These are phyloP conservation scores for Calameuta idolon DNA, from an alignment of 2,888 invertebrate species.

Conservation along the genomic window DNA sequence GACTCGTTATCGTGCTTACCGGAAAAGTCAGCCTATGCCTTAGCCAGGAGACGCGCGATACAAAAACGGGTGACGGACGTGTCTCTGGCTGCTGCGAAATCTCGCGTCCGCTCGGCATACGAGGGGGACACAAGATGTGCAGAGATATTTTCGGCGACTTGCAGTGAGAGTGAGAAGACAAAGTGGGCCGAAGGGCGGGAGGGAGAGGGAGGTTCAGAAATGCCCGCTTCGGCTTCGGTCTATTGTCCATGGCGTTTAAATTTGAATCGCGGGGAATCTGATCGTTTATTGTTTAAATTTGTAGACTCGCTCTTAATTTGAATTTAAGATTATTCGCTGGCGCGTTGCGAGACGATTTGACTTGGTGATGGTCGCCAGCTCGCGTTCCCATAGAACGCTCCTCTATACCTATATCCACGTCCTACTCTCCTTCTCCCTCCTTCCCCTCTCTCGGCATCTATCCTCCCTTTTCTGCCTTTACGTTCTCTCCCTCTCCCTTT, in stretches of 20 bases:
- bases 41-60: no score
- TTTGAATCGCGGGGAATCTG: conserved; percentile 63
- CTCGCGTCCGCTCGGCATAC: no score
- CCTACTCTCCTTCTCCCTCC: no score
- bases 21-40: no score
- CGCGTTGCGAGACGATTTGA: conserved; percentile 63
- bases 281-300: conserved; percentile 65
- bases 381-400: conserved; percentile 23
- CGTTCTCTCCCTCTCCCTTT: not conserved
- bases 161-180: no score
- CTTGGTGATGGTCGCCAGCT: conserved; percentile 61
- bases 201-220: conserved; percentile 38
- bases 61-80: no score
- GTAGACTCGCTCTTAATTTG: conserved; percentile 64
- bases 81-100: no score
- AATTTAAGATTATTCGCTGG: conserved; percentile 64
- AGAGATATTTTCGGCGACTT: no score
- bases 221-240: conserved; percentile 44
- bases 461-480: not conserved
- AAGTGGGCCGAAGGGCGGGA: conserved; percentile 18
- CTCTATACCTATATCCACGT: no score
- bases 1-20: no score
- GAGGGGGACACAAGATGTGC: no score
- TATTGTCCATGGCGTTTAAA: conserved; percentile 62
- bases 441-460: no score